Conservation (phyloP, 2,888 invertebrate genomes). For the Microchrysa polita region DNA sequence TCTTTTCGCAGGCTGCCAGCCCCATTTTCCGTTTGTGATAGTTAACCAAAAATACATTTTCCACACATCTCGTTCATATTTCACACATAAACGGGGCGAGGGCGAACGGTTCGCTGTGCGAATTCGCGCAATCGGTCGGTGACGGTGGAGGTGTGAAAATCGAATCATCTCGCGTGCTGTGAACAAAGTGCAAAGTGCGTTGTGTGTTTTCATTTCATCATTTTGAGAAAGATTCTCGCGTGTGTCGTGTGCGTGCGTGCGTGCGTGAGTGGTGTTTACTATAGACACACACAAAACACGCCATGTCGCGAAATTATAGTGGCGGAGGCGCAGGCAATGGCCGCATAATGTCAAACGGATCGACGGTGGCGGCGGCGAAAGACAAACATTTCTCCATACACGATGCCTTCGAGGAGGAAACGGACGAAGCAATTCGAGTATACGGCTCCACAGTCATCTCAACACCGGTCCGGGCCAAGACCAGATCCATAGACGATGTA, state of each 20-base stretch:
- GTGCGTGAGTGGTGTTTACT: conserved; percentile 12
- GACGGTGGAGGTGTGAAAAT: neutral
- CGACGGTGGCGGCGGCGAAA: conserved; percentile 52
- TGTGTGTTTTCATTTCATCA: neutral
- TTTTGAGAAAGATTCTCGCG: neutral
- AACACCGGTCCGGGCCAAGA: conserved; percentile 72
- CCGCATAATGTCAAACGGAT: conserved; percentile 20
- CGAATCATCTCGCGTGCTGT: neutral
- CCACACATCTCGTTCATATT: neutral
- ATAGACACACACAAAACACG: neutral
- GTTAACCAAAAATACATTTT: neutral
- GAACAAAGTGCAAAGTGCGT: conserved; percentile 32
- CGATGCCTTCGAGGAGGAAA: conserved; percentile 86
- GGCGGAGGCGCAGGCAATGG: neutral
- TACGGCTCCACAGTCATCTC: conserved; percentile 81
- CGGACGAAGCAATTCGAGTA: conserved; percentile 83
- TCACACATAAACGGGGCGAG: neutral
- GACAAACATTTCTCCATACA: conserved; percentile 79
- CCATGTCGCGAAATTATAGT: conserved; percentile 35
- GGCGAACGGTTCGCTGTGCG: neutral
- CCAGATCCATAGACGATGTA: conserved; percentile 66
- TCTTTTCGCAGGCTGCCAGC: neutral
- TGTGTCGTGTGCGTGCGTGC: neutral
- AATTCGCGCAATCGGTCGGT: neutral
- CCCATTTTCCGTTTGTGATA: conserved; percentile 26